These are phyloP conservation scores for Coregonus ussuriensis DNA, from an alignment of 2,797 vertebrate species.

Conservation along the genomic window DNA sequence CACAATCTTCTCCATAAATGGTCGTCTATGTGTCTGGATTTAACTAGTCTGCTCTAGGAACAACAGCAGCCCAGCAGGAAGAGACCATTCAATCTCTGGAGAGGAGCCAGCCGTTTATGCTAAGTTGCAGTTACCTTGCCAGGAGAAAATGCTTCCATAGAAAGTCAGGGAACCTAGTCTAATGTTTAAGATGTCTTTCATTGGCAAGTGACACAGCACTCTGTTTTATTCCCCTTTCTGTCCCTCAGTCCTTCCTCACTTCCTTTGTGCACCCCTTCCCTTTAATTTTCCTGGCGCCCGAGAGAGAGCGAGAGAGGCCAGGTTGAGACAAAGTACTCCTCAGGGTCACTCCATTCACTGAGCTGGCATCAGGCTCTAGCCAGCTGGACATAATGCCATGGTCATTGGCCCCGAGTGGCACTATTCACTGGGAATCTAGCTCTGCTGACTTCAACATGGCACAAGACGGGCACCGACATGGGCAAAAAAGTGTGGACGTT, in stretches of 20 bases:
- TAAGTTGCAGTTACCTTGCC: slow-evolving; percentile 21
- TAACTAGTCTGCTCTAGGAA: background rate
- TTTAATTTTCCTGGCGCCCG: slow-evolving; percentile 31
- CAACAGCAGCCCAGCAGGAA: background rate
- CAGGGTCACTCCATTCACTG: background rate
- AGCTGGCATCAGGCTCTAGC: background rate
- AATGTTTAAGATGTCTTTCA: slow-evolving; percentile 38
- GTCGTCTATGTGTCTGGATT: background rate
- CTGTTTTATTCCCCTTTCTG: slow-evolving; percentile 9
- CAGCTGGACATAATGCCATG: background rate
- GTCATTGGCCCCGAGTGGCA: background rate
- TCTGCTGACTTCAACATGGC: too few relatives aligned
- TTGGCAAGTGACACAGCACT: background rate
- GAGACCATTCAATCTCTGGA: background rate
- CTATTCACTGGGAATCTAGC: background rate
- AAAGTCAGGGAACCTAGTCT: slow-evolving; percentile 36
- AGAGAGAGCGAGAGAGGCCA: slow-evolving; percentile 13
- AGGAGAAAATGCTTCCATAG: slow-evolving; percentile 20
- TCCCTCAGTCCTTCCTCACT: background rate
- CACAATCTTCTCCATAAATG: background rate
- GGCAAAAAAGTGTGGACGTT: too few relatives aligned
- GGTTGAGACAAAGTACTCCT: too few relatives aligned
- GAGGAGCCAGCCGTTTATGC: background rate
- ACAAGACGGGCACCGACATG: background rate
- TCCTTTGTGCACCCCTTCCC: slow-evolving; percentile 20